Evolutionary conservation across 2,797 vertebrate species (phyloP), one percentile per base, ranked within the genome.

Genomic region (Sebastes trivittatus): DNA sequence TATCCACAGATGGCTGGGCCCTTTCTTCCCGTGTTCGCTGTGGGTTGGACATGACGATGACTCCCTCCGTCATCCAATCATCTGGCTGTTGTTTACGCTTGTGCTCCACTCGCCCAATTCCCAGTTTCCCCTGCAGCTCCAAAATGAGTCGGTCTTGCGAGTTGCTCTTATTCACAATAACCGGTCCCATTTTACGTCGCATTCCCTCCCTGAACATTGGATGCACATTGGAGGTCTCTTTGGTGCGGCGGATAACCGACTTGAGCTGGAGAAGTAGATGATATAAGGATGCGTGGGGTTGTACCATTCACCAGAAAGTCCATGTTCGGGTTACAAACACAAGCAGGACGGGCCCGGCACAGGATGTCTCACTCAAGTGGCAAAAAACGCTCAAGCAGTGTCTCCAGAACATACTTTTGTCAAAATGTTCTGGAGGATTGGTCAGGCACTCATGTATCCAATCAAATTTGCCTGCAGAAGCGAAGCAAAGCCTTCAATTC

Each of bases 201-300:
- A 96, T 94, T 69, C 96, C 96, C 9, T 98, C 97, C 54, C 97
- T 97, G 92, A 93, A 98, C 98, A 99, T 97, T 34, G 98, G 98
- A 89, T 99, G 98, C 55, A 97, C 97, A 10, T 98, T 97, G 49
- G 95, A 52, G 0, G 96, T 97, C 94, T 99, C 97, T 95, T 97
- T 98, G 88, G 98, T 99, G 93, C 97, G 97, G 89, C 96, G 97
- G 94, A 99, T 99, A 91, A 99, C 97, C 25, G 97, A 98, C 91
- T 98, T 97, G 91, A 99, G 97, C 98, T 99, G 93, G 87, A 94
- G 90, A 90, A 90, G 94, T 30, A 80, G 78, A 88, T 36, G 77
- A 91, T 83, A 91, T 73, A 77, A 78, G 84, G 68, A 87, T 58
- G 49, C 73, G 61, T 87, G 55, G 62, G 62, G 65, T 77, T 69